Percentiles rank a stretch among this genome's conserved stretches.
Evolutionary conservation across 1,140 invertebrate genomes (phyloP).

Genomic region (Bombus terrestris): DNA sequence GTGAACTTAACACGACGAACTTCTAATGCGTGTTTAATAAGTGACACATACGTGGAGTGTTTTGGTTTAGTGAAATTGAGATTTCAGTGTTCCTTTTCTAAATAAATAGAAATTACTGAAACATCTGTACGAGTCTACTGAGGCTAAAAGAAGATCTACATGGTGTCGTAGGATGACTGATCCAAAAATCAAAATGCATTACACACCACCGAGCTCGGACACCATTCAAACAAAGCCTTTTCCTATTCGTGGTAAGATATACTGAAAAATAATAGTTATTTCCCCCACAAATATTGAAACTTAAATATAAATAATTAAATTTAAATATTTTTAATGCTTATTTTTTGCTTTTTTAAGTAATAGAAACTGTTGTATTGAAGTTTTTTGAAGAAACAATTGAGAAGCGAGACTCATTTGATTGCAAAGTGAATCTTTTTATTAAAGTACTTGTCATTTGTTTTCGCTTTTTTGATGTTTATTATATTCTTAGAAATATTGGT

Average conservation of each 20-base stretch:
- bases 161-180: conserved; percentile 71
- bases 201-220: conserved; percentile 88
- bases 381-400: background rate
- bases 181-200: conserved; percentile 77
- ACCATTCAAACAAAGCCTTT: conserved; percentile 94
- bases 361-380: background rate
- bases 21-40: conserved; percentile 2
- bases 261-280: background rate
- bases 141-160: background rate
- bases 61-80: background rate
- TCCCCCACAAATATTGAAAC: too few relatives aligned
- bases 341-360: background rate
- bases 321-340: background rate
- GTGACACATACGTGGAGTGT: conserved; percentile 18
- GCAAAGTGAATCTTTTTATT: background rate
- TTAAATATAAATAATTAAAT: background rate
- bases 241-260: conserved; percentile 88
- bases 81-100: background rate
- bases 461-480: background rate
- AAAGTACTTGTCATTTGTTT: background rate
- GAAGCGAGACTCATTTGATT: background rate
- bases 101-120: background rate
- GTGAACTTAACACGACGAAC: conserved; percentile 2
- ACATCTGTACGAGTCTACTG: too few relatives aligned
- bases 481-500: background rate